Base-by-base conservation (phyloP, 2,888 invertebrate genomes). In the Mycalesis mineus region DNA sequence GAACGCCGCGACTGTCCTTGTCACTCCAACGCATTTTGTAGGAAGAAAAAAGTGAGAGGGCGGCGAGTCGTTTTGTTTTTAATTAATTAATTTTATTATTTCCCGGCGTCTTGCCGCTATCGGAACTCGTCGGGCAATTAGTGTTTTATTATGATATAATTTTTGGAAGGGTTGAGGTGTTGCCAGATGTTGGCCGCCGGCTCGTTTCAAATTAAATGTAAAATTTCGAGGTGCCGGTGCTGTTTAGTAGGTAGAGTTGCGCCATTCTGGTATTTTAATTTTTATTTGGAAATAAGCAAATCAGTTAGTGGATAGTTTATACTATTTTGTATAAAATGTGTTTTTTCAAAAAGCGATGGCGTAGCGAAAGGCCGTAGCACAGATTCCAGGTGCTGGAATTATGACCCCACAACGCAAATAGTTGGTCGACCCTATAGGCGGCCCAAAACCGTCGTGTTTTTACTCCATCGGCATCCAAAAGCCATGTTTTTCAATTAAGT, bases 31-130 rank as follows among this genome's bases (percentile, higher is more conserved):
- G 50, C 55, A 59, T 57, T 57, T 48, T 22, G 13, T 8, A 2
- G 45, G 44, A 33, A 42, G 52, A 59, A 61, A 57, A 45, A 64
- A 9, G 47, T 60, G 65, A 66, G 68, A 68, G 57, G 56, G 62
- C 48, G 54, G 59, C 57, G 64, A 49, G 63, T 63, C 51, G 40
- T 58, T 79, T 22, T 90, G 89, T 89, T 90, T 88, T 89, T 86
- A 88, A 87, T 90, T 88, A 89, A 89, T 90, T 89, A 84, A 86
- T 89, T 87, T 87, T 88, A 89, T 89, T 86, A 88, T 89, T 87
- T 83, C 81, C 77, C 77, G 72, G 84, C 80, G 78, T 73, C 80
- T 88, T 88, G 88, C 79, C 83, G 82, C 87, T 88, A 90, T 85
- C 75, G 55, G 51, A 51, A 55, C 75, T 82, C 80, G 82, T 80